phyloP scores from a whole-genome alignment of 2,797 vertebrate genomes.

The Phrynocephalus vlangalii region DNA sequence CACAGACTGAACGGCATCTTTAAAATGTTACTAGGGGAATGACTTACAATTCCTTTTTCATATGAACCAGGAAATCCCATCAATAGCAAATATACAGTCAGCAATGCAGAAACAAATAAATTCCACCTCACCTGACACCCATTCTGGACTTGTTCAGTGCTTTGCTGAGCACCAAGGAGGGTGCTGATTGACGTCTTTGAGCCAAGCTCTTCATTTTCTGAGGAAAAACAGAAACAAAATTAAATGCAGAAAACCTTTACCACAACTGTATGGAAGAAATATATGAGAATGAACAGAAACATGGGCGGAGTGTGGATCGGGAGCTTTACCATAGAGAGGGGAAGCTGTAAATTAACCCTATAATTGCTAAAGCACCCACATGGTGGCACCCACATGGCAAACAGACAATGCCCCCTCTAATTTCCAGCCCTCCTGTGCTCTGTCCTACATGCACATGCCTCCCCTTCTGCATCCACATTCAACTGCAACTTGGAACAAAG shows the following conservation, averaged over 20 bases:
- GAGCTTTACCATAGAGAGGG: no score
- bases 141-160: slow-evolving; percentile 90
- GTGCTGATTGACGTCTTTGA: slow-evolving; percentile 93
- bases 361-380: no score
- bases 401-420: no score
- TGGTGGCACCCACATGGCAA: no score
- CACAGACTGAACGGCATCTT: neutral
- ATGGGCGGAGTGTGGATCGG: no score
- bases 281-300: neutral
- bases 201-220: slow-evolving; percentile 95
- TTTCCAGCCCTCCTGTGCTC: no score
- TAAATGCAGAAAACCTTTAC: slow-evolving; percentile 36
- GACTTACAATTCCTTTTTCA: slow-evolving; percentile 3
- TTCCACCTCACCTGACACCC: slow-evolving; percentile 83
- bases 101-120: slow-evolving; percentile 43
- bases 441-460: no score
- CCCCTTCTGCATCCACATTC: no score
- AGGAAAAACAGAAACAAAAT: slow-evolving; percentile 63
- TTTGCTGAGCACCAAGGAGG: slow-evolving; percentile 94
- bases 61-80: slow-evolving; percentile 14
- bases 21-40: accelerated
- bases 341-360: no score
- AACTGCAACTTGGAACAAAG: no score
- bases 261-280: slow-evolving; percentile 23
- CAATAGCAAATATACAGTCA: neutral